Evolutionary conservation across 2,797 vertebrate genomes (phyloP).

Genomic region (Chaenodraco wilsoni): DNA sequence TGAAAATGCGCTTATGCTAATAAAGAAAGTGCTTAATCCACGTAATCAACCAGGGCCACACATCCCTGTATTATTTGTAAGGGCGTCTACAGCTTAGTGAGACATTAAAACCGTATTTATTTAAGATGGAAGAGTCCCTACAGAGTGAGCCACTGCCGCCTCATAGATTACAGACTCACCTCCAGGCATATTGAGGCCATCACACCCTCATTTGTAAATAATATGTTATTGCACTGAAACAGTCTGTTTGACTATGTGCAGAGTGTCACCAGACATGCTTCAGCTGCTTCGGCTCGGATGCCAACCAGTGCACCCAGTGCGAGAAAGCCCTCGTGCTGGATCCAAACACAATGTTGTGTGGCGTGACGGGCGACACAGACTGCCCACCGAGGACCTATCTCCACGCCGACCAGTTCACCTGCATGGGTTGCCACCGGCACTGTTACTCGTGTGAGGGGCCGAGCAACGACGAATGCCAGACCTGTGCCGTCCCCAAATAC

Average conservation of each 20-base stretch:
- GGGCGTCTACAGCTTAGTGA: background rate
- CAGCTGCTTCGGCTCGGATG: constrained; percentile 78
- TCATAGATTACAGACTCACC: too few relatives aligned
- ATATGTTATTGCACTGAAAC: background rate
- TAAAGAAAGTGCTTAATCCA: background rate
- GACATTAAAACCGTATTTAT: background rate
- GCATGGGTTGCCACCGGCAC: constrained; percentile 78
- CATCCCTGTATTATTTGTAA: background rate
- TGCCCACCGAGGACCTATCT: constrained; percentile 82
- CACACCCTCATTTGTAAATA: background rate
- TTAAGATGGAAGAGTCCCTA: background rate
- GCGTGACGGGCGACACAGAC: constrained; percentile 79
- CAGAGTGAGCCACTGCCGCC: too few relatives aligned
- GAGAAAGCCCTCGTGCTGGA: constrained; percentile 83
- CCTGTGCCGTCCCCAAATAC: constrained; percentile 77
- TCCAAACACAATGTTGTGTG: constrained; percentile 80
- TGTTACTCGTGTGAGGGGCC: constrained; percentile 82
- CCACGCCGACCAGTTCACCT: constrained; percentile 84
- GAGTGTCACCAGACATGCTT: constrained; percentile 86
- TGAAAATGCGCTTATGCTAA: background rate
- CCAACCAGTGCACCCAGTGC: constrained; percentile 84
- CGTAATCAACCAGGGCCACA: background rate
- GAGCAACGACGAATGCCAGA: constrained; percentile 74
- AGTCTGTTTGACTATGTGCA: constrained; percentile 47
- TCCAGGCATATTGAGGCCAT: background rate